A percentile compares a stretch with the other conserved stretches of the same genome.
These are phyloP conservation scores for Anableps anableps DNA, from an alignment of 2,797 vertebrate species.

Conservation along the genomic window DNA sequence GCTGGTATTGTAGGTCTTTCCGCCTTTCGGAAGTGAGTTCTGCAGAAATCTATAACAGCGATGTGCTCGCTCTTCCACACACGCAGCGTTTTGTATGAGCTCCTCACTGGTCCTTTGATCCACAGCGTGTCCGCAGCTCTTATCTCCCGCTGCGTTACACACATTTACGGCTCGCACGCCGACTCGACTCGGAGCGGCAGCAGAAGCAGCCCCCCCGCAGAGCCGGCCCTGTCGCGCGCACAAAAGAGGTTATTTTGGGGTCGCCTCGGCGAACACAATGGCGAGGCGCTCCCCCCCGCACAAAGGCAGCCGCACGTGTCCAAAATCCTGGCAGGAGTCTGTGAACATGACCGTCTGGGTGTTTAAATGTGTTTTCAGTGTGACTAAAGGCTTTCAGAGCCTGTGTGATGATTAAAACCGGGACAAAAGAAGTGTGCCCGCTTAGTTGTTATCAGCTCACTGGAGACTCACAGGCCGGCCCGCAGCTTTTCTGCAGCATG, in stretches of 20 bases:
- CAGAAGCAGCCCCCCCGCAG: conserved; percentile 39
- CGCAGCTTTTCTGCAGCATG: conserved; percentile 40
- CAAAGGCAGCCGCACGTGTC: conserved; percentile 32
- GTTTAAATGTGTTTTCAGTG: conserved; percentile 43
- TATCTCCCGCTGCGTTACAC: conserved; percentile 58
- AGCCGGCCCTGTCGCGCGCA: conserved; percentile 30
- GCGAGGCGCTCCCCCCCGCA: conserved; percentile 26
- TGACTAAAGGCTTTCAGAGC: conserved; percentile 64
- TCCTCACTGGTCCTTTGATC: conserved; percentile 62
- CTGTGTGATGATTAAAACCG: conserved; percentile 52
- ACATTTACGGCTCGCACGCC: conserved; percentile 13
- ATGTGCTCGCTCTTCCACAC: conserved; percentile 41
- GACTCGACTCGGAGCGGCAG: conserved; percentile 4
- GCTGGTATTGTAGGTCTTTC: not conserved
- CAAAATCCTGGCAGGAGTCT: conserved; percentile 35
- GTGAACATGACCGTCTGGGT: conserved; percentile 28
- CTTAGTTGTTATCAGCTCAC: conserved; percentile 65
- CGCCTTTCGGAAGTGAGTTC: not conserved
- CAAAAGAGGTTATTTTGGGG: conserved; percentile 61
- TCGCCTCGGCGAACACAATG: conserved; percentile 48
- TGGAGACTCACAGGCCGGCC: conserved; percentile 55
- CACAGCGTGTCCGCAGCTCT: conserved; percentile 56
- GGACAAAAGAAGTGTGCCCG: conserved; percentile 72
- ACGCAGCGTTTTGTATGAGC: conserved; percentile 29
- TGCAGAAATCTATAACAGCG: conserved; percentile 53